These are phyloP conservation scores for Anoncus sp. DNA, from an alignment of 2,888 invertebrate genomes.

Conservation along the genomic window DNA sequence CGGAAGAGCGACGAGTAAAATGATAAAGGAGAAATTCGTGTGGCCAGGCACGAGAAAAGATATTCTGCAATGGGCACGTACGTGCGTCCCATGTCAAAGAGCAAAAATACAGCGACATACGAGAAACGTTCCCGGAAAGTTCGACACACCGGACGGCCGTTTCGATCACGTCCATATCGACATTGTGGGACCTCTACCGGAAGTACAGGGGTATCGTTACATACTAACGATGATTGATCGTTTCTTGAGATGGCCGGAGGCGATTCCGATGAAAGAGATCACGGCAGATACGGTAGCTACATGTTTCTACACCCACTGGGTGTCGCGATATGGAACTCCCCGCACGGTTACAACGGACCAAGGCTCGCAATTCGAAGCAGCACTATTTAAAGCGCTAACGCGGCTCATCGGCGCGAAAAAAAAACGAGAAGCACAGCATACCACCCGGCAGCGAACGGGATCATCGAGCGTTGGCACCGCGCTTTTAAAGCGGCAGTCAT, in stretches of 20 bases:
- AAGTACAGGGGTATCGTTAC: constrained; percentile 48
- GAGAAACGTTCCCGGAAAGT: constrained; percentile 54
- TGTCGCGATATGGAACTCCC: constrained; percentile 30
- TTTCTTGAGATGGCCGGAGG: constrained; percentile 60
- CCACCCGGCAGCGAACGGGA: constrained; percentile 34
- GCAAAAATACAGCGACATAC: constrained; percentile 73
- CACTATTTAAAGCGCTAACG: constrained; percentile 16
- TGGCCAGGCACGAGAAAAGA: constrained; percentile 71
- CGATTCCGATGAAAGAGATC: constrained; percentile 49
- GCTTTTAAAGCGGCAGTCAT: constrained; percentile 32
- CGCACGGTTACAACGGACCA: constrained; percentile 32
- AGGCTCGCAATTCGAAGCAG: constrained; percentile 34
- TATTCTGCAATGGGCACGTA: constrained; percentile 68
- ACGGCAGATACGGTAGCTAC: constrained; percentile 53
- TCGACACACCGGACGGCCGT: constrained; percentile 63
- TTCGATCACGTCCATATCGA: constrained; percentile 64
- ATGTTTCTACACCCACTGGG: constrained; percentile 35
- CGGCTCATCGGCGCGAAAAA: constrained; percentile 2
- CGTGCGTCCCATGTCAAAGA: constrained; percentile 74
- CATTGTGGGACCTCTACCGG: constrained; percentile 60
- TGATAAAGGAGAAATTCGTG: constrained; percentile 65
- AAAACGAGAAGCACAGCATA: constrained; percentile 32
- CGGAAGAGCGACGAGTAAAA: constrained; percentile 54
- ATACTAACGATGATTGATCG: constrained; percentile 63
- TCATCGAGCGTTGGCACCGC: constrained; percentile 44